These are phyloP conservation scores for Caiman crocodilus DNA, from an alignment of 2,797 vertebrate species.

Conservation along the genomic window DNA sequence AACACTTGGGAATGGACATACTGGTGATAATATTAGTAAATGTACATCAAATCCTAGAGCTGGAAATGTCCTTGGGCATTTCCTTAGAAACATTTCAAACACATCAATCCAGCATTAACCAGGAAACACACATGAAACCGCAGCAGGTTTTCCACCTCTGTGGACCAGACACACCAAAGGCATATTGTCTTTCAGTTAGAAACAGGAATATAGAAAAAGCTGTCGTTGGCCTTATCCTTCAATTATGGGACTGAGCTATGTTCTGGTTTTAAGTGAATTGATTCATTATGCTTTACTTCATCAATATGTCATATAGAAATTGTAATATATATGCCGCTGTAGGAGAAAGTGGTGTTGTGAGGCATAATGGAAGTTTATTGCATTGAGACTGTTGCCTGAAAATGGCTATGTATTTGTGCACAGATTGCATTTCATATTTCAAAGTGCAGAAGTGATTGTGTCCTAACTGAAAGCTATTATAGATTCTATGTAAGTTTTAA, in stretches of 20 bases:
- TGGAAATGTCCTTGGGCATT: neutral
- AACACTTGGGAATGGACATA: too few relatives aligned
- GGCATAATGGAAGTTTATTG: constrained; percentile 40
- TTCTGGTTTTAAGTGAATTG: neutral
- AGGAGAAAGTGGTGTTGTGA: neutral
- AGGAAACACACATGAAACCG: neutral
- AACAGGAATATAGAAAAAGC: rapidly evolving
- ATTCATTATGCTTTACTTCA: neutral
- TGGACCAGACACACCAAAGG: neutral
- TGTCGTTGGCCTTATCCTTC: neutral
- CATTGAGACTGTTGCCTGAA: constrained; percentile 15
- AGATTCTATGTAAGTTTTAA: neutral
- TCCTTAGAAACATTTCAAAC: neutral
- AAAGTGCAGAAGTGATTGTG: constrained; percentile 7
- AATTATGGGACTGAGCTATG: neutral
- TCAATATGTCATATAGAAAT: neutral
- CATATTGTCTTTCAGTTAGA: neutral
- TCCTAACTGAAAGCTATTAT: neutral
- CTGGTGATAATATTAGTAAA: neutral
- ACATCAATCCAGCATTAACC: neutral
- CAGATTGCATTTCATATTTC: constrained; percentile 31
- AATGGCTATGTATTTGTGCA: neutral
- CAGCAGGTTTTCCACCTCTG: neutral
- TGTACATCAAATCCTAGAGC: neutral
- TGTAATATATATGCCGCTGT: neutral